Percentiles rank a stretch among this genome's conserved stretches.
Conservation (phyloP, 2,888 invertebrate genomes). For the Frankliniella fusca region DNA sequence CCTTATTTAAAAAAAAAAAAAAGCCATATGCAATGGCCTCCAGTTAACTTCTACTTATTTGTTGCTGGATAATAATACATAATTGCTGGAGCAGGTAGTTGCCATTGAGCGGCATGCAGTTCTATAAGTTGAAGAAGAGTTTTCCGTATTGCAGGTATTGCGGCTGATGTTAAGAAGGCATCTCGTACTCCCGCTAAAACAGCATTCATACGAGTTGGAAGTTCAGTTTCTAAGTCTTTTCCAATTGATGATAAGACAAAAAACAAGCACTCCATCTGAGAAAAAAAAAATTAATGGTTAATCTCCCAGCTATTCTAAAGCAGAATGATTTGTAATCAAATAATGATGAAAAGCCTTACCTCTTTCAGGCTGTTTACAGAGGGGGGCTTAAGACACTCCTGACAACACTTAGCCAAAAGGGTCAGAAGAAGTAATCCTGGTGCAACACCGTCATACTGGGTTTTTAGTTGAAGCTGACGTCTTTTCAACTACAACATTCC, state of each 20-base stretch:
- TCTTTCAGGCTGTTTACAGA: conserved; percentile 72
- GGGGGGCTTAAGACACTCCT: conserved; percentile 78
- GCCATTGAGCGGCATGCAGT: conserved; percentile 86
- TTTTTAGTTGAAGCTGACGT: conserved; percentile 57
- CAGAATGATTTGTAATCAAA: conserved; percentile 5
- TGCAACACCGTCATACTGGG: conserved; percentile 57
- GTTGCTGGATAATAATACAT: conserved; percentile 73
- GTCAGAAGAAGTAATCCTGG: conserved; percentile 74
- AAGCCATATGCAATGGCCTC: neutral
- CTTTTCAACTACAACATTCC: conserved; percentile 60
- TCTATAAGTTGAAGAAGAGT: conserved; percentile 86
- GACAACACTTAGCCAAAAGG: conserved; percentile 82
- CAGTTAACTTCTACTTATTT: conserved; percentile 1
- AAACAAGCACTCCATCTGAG: conserved; percentile 79
- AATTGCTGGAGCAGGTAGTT: conserved; percentile 81
- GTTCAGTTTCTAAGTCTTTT: conserved; percentile 75
- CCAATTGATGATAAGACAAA: conserved; percentile 85
- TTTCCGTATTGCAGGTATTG: conserved; percentile 71
- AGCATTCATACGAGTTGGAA: conserved; percentile 74
- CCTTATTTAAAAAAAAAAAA: neutral
- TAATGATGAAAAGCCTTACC: conserved; percentile 49
- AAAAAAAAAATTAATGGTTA: conserved; percentile 12
- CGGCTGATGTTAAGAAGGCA: conserved; percentile 72
- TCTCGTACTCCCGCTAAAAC: conserved; percentile 76
- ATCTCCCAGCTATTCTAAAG: conserved; percentile 53